Evolutionary conservation across 2,113 vertebrate genomes (phyloP), one percentile per base, ranked within the genome.

Genomic region (Cryptotis parvus): DNA sequence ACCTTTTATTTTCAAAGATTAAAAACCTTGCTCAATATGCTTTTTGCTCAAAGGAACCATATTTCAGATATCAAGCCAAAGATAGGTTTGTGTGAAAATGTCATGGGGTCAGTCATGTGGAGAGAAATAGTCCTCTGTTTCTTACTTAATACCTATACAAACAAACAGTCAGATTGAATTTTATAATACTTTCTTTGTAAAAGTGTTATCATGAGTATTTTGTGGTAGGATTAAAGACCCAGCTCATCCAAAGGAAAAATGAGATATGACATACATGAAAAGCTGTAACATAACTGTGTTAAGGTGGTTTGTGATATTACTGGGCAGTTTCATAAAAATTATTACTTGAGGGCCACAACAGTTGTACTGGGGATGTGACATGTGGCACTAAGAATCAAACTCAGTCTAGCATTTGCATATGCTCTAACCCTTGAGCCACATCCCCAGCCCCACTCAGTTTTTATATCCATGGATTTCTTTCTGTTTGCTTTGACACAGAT

Each of bases 1-100:
- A 72, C 63, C 75, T 93, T 87, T 58, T 73, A 82, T 85, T 70
- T 69, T 81, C 37, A 85, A 82, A 37, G 45, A 33, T 41, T n/a
- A 85, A 78, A 49, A 8, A 58, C 69, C 52, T 93, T 43, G 29
- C 82, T 89, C 4, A 31, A 55, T 63, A 84, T 2, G 11, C 52
- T 63, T 68, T 45, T 45, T 84, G 73, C 80, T 41, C 9, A 76
- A 84, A 81, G 39, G 63, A 89, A 45, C n/a, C 45, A 41, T 49
- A 12, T 84, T 76, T 66, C 22, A 89, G 88, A 90, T 68, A 61
- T 33, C 45, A 80, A 73, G 35, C 37, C 82, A 3, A 74, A 68
- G 52, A 85, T 20, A 73, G 41, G 4, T 4, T 9, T 22, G 37
- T 68, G 18, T 89, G 75, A 75, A 66, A 55, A 81, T 76, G 63